These are phyloP conservation scores for Syngnathoides biaculeatus DNA, from an alignment of 2,113 vertebrate species.

Conservation along the genomic window DNA sequence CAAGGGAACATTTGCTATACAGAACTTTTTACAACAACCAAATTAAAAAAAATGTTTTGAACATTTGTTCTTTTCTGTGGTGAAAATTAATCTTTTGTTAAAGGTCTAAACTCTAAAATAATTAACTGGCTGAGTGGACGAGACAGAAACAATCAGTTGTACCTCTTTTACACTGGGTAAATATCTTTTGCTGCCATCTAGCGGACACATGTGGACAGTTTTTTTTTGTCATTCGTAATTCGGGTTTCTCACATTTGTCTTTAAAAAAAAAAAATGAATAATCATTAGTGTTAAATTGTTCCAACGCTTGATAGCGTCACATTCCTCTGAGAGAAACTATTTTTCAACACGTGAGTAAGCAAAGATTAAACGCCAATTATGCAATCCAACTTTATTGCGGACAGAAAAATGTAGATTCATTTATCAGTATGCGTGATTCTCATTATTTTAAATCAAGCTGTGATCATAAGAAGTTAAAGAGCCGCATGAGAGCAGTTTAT, in stretches of 20 bases:
- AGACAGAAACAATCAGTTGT: neutral
- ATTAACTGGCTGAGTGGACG: neutral
- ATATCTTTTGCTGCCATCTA: constrained; percentile 43
- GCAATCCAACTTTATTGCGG: neutral
- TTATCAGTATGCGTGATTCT: neutral
- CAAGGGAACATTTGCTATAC: neutral
- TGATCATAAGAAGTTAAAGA: neutral
- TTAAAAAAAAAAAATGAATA: too few relatives aligned
- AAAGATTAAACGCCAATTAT: neutral
- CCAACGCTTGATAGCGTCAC: too few relatives aligned
- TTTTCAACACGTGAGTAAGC: too few relatives aligned
- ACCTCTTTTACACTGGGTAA: neutral
- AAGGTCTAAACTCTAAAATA: neutral
- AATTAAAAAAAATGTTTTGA: neutral
- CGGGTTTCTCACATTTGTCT: neutral
- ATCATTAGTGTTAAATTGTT: neutral
- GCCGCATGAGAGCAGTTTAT: neutral
- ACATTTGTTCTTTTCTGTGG: neutral
- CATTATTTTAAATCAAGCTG: neutral
- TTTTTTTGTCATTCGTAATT: neutral
- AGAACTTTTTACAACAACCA: neutral
- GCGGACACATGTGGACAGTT: constrained; percentile 25
- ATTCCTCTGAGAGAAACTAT: too few relatives aligned
- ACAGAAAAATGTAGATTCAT: neutral
- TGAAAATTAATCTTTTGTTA: neutral